Percentiles rank a stretch among this genome's conserved stretches.
phyloP scores from a whole-genome alignment of 2,888 invertebrate genomes.

The Junonia oenone region DNA sequence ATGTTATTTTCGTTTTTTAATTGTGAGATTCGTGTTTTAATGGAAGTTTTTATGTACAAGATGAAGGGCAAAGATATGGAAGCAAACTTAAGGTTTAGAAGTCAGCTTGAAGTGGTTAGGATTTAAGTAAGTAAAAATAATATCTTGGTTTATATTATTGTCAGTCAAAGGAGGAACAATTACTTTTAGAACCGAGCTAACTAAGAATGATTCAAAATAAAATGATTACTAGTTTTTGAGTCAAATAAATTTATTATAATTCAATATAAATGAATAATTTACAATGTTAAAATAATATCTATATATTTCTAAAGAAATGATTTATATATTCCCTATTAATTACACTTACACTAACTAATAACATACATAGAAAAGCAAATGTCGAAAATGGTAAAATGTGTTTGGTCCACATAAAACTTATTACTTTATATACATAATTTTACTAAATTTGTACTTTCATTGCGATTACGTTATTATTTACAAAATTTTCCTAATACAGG shows the following conservation, averaged over 20 bases:
- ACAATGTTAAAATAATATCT: constrained; percentile 20
- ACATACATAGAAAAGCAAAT: constrained; percentile 17
- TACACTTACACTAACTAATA: constrained; percentile 5
- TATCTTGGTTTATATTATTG: background rate
- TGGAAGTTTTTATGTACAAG: background rate
- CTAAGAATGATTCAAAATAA: constrained; percentile 22
- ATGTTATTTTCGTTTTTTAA: background rate
- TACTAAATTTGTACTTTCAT: constrained; percentile 18
- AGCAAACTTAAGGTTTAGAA: background rate
- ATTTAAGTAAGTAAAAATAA: background rate
- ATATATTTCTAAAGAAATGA: constrained; percentile 16
- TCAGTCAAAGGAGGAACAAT: background rate
- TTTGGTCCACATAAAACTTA: constrained; percentile 20
- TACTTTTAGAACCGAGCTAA: background rate
- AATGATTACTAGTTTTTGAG: constrained; percentile 26
- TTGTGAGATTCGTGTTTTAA: background rate
- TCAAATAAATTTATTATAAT: constrained; percentile 26
- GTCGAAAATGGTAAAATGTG: constrained; percentile 15
- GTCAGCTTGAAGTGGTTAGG: background rate
- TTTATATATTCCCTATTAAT: constrained; percentile 4
- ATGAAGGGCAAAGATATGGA: background rate
- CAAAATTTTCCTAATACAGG: constrained; percentile 1
- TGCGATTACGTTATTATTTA: constrained; percentile 1
- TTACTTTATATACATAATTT: constrained; percentile 16
- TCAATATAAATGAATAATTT: constrained; percentile 20